Conservation (phyloP, 2,797 vertebrate species). For the Acropternis orthonyx region DNA sequence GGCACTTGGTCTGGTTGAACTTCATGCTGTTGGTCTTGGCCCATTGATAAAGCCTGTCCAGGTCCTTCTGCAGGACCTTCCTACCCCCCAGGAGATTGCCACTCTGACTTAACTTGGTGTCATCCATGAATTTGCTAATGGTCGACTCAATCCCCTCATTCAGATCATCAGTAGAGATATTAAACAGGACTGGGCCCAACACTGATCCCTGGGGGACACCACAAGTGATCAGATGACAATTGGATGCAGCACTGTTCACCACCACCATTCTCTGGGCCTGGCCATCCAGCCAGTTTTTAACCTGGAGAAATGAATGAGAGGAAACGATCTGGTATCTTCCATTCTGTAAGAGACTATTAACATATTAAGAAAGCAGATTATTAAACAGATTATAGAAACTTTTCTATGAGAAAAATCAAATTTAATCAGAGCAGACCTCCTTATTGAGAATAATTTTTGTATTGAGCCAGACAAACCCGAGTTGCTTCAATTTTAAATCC, state of each 20-base stretch:
- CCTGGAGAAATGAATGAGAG: not conserved
- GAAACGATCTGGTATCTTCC: not conserved
- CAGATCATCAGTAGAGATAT: not conserved
- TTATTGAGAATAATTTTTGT: not conserved
- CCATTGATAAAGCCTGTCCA: not conserved
- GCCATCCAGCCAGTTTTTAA: not conserved
- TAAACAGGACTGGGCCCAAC: not conserved
- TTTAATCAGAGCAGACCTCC: not conserved
- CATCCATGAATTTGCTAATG: not conserved
- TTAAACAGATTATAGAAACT: not conserved
- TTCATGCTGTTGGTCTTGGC: not conserved
- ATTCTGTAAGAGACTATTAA: not conserved
- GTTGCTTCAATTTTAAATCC: not conserved
- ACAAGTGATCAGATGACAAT: fast-evolving
- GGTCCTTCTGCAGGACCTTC: no score
- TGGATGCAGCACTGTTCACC: not conserved
- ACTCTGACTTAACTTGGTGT: not conserved
- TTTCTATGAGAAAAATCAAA: not conserved
- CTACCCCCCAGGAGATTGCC: not conserved
- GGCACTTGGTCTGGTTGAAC: not conserved
- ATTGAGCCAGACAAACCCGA: not conserved
- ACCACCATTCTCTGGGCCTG: fast-evolving
- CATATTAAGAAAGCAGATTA: not conserved
- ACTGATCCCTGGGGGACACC: no score
- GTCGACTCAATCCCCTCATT: not conserved